A percentile compares a stretch with the other conserved stretches of the same genome.
Evolutionary conservation across 2,113 vertebrate genomes (phyloP).

Genomic region (Tragelaphus scriptus): DNA sequence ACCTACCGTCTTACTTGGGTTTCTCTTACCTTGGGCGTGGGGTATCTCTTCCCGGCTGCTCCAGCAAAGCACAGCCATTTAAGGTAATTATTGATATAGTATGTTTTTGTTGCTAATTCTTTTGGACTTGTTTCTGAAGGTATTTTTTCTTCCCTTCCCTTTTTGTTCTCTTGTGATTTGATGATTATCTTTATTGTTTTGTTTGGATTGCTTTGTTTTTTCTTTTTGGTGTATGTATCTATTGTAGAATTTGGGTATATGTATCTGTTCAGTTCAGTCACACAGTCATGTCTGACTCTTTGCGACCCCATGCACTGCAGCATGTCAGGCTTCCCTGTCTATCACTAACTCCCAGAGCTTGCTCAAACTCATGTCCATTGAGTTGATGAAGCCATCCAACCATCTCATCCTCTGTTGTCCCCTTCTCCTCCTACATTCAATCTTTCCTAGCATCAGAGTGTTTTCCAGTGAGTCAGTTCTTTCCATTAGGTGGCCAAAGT

Average conservation of each 20-base stretch:
- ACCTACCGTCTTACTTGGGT: too few relatives aligned
- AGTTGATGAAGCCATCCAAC: neutral
- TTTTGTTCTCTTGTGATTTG: neutral
- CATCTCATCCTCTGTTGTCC: neutral
- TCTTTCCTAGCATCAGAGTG: neutral
- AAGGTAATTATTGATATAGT: neutral
- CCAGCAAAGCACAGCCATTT: neutral
- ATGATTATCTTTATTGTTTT: neutral
- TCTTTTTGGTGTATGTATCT: neutral
- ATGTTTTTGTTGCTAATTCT: neutral
- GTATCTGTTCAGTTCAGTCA: neutral
- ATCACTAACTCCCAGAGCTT: neutral
- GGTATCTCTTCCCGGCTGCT: too few relatives aligned
- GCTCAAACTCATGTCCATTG: neutral
- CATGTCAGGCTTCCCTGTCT: neutral
- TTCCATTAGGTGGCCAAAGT: neutral
- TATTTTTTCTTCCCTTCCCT: neutral
- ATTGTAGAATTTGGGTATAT: neutral
- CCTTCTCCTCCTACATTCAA: neutral
- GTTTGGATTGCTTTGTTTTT: neutral
- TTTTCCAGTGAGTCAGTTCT: neutral
- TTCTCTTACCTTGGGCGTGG: too few relatives aligned
- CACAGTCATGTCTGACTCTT: neutral
- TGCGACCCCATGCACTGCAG: neutral
- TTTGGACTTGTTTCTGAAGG: neutral